Evolutionary conservation across 2,888 invertebrate genomes (phyloP), one percentile per base, ranked within the genome.

Genomic region (Phortica magna): DNA sequence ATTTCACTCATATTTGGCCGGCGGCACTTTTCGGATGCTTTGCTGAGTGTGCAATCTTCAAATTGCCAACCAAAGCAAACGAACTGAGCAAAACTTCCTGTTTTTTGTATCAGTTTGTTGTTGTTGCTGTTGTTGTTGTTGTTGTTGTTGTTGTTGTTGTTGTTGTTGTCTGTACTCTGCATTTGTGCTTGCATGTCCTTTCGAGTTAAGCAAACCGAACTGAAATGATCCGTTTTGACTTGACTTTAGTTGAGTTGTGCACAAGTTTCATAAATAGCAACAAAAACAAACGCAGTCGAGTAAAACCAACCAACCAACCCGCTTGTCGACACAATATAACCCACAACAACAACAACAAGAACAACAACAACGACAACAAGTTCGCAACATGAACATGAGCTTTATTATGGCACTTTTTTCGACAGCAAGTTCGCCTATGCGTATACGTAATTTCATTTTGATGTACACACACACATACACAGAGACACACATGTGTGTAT

Each of bases 361-460:
- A 12, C 41, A 75, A 59, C 9, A 68, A 7, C 55, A 70, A 31
- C 7, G 3, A 53, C 73, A 55, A 17, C 43, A 67, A 14, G 12
- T 67, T n/a, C 31, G 31, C 22, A 39, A 53, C 14, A 31, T 31
- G 17, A 74, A n/a, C 41, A 73, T 59, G 39, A 17, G n/a, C 10
- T 48, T 12, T 22, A 67, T 41, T 41, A 67, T 41, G 67, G 39
- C 67, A 67, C 39, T 67, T 67, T 31, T 39, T 17, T 39, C 39
- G 10, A 41, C 31, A n/a, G n/a, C 55, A 55, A 14, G 9, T 22
- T 42, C 70, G 12, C 70, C 41, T 53, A n/a, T 10, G 39, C 64
- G 64, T 64, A 64, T 64, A 64, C 64, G 64, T 64, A 64, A 64
- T 64, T 64, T 64, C 17, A 39, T 22, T 64, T 64, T 64, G 10